Evolutionary conservation across 2,113 vertebrate genomes (phyloP).

Genomic region (Ibidorhyncha struthersii): DNA sequence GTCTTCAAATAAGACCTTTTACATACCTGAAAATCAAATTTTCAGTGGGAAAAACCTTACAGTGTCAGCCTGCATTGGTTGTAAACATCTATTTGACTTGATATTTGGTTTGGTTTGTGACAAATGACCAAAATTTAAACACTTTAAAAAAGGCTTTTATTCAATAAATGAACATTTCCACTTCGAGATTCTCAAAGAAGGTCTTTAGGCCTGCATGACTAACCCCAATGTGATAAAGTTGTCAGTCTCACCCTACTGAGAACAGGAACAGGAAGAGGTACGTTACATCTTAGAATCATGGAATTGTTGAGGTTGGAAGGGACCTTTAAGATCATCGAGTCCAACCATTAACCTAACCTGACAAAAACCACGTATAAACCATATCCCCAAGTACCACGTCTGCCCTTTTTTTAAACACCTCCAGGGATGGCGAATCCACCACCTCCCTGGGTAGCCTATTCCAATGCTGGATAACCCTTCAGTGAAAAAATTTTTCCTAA

Average conservation of each 20-base stretch:
- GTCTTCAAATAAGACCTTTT: neutral
- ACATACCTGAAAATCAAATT: neutral
- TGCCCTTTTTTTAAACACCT: too few species aligned
- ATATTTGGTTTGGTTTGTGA: neutral
- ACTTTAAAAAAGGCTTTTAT: neutral
- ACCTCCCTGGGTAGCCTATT: too few species aligned
- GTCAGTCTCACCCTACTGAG: neutral
- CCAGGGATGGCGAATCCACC: too few species aligned
- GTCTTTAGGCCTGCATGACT: neutral
- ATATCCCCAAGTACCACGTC: too few species aligned
- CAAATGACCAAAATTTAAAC: neutral
- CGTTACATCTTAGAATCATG: too few species aligned
- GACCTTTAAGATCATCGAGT: neutral
- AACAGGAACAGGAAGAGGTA: neutral
- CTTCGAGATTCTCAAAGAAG: neutral
- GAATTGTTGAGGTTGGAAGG: neutral
- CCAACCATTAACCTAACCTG: neutral
- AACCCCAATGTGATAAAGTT: neutral
- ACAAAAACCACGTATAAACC: too few species aligned
- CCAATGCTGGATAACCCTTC: too few species aligned
- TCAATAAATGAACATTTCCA: neutral
- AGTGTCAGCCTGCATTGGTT: neutral
- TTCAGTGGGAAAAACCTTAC: neutral
- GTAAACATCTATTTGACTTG: neutral
- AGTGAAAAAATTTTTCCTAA: too few species aligned